Evolutionary conservation across 2,113 vertebrate species (phyloP).

Genomic region (Lota lota): DNA sequence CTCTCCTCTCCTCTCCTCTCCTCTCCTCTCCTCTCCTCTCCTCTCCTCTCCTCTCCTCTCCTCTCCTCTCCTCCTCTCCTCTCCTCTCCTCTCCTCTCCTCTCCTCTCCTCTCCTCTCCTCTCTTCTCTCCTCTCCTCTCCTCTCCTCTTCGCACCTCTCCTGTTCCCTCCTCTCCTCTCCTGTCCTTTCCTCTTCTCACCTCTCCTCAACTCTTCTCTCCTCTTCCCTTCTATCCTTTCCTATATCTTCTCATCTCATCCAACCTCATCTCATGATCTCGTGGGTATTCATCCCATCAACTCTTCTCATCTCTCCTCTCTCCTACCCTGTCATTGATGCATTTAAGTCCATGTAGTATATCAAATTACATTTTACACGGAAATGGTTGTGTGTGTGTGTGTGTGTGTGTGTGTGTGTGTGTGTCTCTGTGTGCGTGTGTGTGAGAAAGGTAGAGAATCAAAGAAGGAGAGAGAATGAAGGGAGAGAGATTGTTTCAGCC

Average conservation of each 20-base stretch:
- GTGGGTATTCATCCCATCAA: too few relatives aligned
- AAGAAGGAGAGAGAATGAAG: neutral
- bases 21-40: conserved; percentile 2
- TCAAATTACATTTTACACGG: too few relatives aligned
- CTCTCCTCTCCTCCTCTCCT: conserved; percentile 22
- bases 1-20: neutral
- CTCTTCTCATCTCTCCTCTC: too few relatives aligned
- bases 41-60: conserved; percentile 29
- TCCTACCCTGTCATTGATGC: too few relatives aligned
- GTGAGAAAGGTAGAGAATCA: neutral
- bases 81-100: conserved; percentile 2
- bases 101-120: neutral
- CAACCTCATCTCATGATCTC: too few relatives aligned
- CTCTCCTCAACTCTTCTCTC: too few relatives aligned
- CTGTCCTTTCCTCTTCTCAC: conserved; percentile 1
- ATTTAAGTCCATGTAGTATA: too few relatives aligned
- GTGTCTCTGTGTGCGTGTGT: conserved; percentile 22
- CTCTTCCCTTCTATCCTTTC: too few relatives aligned
- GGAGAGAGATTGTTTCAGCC: conserved; percentile 37
- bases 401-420: conserved; percentile 16
- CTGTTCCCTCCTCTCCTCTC: neutral
- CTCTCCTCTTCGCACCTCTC: conserved; percentile 10
- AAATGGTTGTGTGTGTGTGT: conserved; percentile 2
- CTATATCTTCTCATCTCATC: conserved; percentile 22
- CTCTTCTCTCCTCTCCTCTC: conserved; percentile 20